Evolutionary conservation across 2,888 invertebrate species (phyloP).

Genomic region (Phaonia tiefii): DNA sequence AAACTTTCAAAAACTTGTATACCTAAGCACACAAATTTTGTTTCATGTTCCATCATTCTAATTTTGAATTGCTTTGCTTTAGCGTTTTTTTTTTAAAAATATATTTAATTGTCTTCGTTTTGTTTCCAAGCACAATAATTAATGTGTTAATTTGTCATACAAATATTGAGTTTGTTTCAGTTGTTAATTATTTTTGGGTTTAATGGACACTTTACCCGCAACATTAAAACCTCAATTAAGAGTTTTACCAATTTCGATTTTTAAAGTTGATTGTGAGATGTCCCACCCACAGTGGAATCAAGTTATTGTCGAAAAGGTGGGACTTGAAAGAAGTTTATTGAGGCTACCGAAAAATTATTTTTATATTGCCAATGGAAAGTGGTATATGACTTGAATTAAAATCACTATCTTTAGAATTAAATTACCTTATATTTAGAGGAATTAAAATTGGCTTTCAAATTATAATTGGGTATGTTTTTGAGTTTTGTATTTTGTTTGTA

Average conservation of each 20-base stretch:
- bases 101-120: neutral
- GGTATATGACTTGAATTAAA: too few relatives aligned
- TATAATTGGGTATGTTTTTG: too few relatives aligned
- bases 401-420: too few relatives aligned
- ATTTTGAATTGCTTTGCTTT: neutral
- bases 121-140: neutral
- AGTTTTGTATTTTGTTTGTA: too few relatives aligned
- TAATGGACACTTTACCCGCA: neutral
- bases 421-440: too few relatives aligned
- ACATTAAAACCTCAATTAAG: neutral
- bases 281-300: neutral
- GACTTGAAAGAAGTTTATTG: too few relatives aligned
- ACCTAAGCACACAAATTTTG: too few relatives aligned
- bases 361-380: too few relatives aligned
- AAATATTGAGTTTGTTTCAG: neutral
- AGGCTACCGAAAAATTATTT: too few relatives aligned
- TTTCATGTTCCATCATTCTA: neutral
- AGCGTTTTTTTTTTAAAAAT: neutral
- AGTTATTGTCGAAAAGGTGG: too few relatives aligned
- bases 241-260: slow-evolving; percentile 5
- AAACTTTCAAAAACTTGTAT: too few relatives aligned
- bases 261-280: neutral
- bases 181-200: neutral
- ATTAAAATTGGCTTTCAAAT: too few relatives aligned
- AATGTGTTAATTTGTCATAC: slow-evolving; percentile 18